Evolutionary conservation across 2,888 invertebrate genomes (phyloP).

Genomic region (Myopa testacea): DNA sequence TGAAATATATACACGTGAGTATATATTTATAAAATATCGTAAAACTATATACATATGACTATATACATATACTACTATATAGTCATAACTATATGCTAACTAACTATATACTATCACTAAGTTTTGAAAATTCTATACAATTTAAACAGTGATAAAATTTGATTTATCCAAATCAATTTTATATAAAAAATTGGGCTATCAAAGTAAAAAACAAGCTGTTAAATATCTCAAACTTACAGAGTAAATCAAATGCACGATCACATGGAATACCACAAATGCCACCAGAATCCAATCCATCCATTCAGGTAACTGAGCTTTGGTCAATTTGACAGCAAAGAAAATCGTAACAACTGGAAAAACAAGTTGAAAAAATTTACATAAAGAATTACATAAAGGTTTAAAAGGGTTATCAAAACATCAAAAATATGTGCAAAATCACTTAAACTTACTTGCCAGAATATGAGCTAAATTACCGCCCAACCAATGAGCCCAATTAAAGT

Average conservation of each 20-base stretch:
- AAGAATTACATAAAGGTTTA: neutral
- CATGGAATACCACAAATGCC: constrained; percentile 90
- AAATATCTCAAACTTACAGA: constrained; percentile 72
- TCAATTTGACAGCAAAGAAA: constrained; percentile 89
- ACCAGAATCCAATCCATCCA: constrained; percentile 91
- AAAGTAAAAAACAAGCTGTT: no score
- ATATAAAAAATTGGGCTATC: no score
- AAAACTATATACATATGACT: no score
- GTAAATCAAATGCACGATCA: constrained; percentile 85
- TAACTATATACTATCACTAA: no score
- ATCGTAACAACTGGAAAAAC: constrained; percentile 84
- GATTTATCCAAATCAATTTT: no score
- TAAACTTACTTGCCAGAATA: constrained; percentile 83
- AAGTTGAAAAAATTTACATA: constrained; percentile 4
- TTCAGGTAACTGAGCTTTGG: constrained; percentile 86
- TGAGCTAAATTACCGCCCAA: constrained; percentile 88
- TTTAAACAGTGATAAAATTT: no score
- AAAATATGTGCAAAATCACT: neutral
- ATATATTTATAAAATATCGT: no score
- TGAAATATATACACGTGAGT: no score
- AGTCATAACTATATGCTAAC: no score
- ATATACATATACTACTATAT: no score
- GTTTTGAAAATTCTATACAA: no score
- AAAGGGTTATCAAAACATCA: no score
- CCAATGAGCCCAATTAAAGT: constrained; percentile 96